Evolutionary conservation across 2,113 vertebrate species (phyloP).

Genomic region (Engraulis encrasicolus): DNA sequence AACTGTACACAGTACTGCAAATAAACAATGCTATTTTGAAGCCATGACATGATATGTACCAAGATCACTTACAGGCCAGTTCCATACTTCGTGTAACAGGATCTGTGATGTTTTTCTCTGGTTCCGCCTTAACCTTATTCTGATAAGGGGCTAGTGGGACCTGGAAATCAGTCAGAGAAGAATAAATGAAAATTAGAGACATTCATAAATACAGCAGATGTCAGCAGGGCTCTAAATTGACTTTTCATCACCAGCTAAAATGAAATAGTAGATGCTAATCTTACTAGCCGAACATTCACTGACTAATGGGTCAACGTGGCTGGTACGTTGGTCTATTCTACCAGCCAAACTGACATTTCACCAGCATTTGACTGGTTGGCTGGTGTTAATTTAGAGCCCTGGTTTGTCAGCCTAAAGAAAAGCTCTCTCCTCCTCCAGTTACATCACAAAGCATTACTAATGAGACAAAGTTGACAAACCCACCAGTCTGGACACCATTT

Average conservation of each 20-base stretch:
- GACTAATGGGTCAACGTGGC: too few relatives aligned
- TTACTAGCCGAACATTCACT: too few relatives aligned
- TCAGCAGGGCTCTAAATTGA: too few relatives aligned
- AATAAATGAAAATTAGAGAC: neutral
- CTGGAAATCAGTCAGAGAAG: neutral
- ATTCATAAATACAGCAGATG: neutral
- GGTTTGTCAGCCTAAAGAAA: neutral
- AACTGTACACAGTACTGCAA: neutral
- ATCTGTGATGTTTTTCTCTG: conserved; percentile 46
- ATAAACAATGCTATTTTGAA: neutral
- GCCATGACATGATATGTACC: neutral
- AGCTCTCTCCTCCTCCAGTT: neutral
- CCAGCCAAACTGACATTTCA: too few relatives aligned
- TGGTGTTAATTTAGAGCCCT: too few relatives aligned
- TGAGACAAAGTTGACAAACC: too few relatives aligned
- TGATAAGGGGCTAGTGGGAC: conserved; percentile 23
- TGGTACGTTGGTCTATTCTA: too few relatives aligned
- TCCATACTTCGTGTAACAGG: conserved; percentile 63
- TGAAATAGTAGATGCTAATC: too few relatives aligned
- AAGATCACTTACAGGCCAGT: conserved; percentile 63
- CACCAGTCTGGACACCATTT: too few relatives aligned
- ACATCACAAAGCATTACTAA: too few relatives aligned
- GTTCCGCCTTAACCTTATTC: conserved; percentile 33
- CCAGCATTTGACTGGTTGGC: too few relatives aligned
- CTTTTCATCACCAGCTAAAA: too few relatives aligned